Conservation (phyloP, 35 echinoderm and acorn worm genomes). For the Hemicentrotus pulcherrimus region DNA sequence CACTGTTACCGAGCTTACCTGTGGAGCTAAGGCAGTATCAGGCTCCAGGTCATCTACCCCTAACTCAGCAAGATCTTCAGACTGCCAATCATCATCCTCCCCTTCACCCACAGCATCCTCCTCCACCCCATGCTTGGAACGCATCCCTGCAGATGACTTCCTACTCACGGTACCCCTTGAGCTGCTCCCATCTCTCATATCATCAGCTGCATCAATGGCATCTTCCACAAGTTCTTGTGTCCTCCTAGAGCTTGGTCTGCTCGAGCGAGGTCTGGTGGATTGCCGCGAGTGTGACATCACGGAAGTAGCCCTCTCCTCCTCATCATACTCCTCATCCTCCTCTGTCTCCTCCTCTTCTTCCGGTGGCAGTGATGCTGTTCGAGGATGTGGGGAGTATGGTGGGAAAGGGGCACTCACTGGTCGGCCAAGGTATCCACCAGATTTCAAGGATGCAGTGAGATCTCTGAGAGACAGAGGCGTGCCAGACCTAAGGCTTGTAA, state of each 20-base stretch:
- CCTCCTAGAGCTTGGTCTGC: not conserved
- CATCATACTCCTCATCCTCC: not conserved
- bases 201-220: not conserved
- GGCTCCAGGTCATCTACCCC: conserved; percentile 31
- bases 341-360: conserved; percentile 24
- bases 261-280: not conserved
- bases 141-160: conserved; percentile 32
- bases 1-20: not conserved
- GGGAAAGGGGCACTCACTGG: conserved; percentile 70
- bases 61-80: conserved; percentile 28
- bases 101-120: not conserved
- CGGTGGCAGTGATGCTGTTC: conserved; percentile 39
- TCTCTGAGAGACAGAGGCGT: conserved; percentile 71
- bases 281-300: conserved; percentile 4
- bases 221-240: not conserved
- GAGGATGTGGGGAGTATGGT: conserved; percentile 31
- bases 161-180: conserved; percentile 21
- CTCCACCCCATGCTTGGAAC: not conserved
- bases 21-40: not conserved
- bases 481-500: conserved; percentile 10
- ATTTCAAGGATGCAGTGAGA: conserved; percentile 84
- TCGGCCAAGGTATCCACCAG: conserved; percentile 69
- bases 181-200: not conserved
- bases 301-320: not conserved
- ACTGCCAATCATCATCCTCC: conserved; percentile 48